A percentile compares a stretch with the other conserved stretches of the same genome.
phyloP scores from a whole-genome alignment of 2,113 vertebrate genomes.

The Pituophis catenifer region DNA sequence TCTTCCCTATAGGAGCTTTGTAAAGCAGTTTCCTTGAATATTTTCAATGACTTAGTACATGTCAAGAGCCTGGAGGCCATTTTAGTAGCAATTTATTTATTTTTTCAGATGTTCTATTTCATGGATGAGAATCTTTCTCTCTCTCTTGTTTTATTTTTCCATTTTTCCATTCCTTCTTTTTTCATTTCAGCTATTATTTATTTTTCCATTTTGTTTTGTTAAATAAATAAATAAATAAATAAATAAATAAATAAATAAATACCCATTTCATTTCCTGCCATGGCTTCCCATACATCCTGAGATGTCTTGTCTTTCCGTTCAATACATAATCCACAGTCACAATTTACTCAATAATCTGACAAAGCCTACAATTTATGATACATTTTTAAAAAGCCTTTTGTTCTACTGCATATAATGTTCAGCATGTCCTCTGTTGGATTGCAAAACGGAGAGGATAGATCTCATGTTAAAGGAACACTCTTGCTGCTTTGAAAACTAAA shows the following conservation, averaged over 20 bases:
- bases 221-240: neutral
- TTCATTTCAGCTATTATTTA: neutral
- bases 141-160: neutral
- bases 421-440: neutral
- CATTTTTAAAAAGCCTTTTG: neutral
- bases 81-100: neutral
- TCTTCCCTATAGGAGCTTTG: neutral
- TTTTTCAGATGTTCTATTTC: neutral
- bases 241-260: neutral
- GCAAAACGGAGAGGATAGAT: neutral
- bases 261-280: neutral
- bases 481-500: neutral
- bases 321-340: neutral
- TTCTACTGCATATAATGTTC: neutral
- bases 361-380: neutral
- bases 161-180: neutral
- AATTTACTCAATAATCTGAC: neutral
- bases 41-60: neutral
- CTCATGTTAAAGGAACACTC: neutral
- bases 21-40: neutral
- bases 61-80: neutral
- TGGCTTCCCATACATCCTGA: neutral
- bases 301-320: neutral
- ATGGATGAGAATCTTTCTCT: neutral
- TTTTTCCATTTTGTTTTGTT: neutral